These are phyloP conservation scores for Protobothrops mucrosquamatus DNA, from an alignment of 2,113 vertebrate genomes.

Conservation along the genomic window DNA sequence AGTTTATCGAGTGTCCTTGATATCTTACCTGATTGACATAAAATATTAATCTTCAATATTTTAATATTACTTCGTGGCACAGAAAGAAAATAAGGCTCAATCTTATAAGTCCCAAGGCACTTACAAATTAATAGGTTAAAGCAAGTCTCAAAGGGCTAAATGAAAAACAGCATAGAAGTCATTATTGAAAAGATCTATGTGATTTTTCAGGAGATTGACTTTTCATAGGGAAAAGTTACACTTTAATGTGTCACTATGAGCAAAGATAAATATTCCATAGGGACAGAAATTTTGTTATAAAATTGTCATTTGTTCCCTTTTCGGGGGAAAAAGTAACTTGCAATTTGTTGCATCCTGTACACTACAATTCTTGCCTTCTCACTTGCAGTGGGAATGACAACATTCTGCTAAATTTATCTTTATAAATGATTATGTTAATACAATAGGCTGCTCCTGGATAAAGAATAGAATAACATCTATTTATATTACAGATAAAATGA, in stretches of 20 bases:
- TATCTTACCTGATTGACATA: neutral
- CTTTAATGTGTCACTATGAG: neutral
- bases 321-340: accelerated
- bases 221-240: neutral
- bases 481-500: neutral
- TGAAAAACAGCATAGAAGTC: neutral
- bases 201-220: neutral
- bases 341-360: neutral
- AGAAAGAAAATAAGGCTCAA: neutral
- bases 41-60: neutral
- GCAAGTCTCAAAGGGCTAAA: neutral
- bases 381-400: neutral
- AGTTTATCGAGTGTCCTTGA: neutral
- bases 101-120: neutral
- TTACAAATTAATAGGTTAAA: neutral
- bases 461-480: neutral
- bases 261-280: neutral
- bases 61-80: neutral
- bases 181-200: neutral
- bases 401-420: too few relatives aligned
- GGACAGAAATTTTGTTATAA: neutral
- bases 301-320: neutral
- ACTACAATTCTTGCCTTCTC: neutral
- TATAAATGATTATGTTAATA: too few relatives aligned
- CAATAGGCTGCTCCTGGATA: neutral